These are phyloP conservation scores for Meriones unguiculatus DNA, from an alignment of 2,113 vertebrate genomes.

Conservation along the genomic window DNA sequence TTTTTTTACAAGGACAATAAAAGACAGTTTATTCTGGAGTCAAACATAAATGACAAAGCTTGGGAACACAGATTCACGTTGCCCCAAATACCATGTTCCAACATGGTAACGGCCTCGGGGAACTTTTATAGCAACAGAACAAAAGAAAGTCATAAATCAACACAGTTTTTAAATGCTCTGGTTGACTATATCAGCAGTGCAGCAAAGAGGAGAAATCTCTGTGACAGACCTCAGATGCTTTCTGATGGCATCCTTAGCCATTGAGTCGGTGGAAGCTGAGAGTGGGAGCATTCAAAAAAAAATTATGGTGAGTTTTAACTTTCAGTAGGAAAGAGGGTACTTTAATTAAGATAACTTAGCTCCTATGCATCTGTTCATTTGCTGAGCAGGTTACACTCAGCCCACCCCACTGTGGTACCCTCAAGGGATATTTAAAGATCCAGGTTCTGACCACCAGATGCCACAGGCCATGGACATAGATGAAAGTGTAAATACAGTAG, in stretches of 20 bases:
- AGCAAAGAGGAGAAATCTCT: background rate
- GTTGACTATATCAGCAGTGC: background rate
- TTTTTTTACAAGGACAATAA: background rate
- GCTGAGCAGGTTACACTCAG: background rate
- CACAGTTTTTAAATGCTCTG: background rate
- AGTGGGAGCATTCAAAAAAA: background rate
- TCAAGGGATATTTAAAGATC: conserved; percentile 3
- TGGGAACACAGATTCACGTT: background rate
- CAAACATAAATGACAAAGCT: background rate
- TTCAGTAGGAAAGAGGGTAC: background rate
- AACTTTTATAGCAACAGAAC: background rate
- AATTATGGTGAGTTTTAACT: background rate
- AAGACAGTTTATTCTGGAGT: background rate
- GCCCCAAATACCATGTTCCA: background rate
- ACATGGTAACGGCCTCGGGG: background rate
- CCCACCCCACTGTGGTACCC: background rate
- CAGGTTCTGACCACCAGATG: background rate
- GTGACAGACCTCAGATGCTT: background rate
- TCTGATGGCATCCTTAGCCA: background rate
- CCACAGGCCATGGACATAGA: background rate
- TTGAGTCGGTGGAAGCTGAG: no score
- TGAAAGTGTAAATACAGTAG: background rate
- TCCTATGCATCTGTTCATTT: background rate
- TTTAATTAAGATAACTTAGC: conserved; percentile 1
- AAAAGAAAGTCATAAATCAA: background rate